phyloP scores from a whole-genome alignment of 2,113 vertebrate genomes.

The Myodes glareolus region DNA sequence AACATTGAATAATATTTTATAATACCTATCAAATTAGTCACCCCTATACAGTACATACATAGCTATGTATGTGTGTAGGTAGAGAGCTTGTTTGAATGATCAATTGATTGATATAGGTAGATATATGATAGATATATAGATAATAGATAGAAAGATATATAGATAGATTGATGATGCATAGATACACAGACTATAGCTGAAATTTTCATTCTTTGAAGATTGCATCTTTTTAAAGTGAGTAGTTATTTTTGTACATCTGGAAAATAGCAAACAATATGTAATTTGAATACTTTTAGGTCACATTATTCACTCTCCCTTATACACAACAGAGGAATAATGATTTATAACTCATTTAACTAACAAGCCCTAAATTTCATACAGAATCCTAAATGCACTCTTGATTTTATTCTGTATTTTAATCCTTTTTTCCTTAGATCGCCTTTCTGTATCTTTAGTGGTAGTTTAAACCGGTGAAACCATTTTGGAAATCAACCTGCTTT shows the following conservation, averaged over 20 bases:
- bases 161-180: background rate
- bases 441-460: background rate
- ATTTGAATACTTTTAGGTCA: background rate
- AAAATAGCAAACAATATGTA: background rate
- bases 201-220: background rate
- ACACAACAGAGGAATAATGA: background rate
- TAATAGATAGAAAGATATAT: background rate
- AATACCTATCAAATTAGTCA: background rate
- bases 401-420: background rate
- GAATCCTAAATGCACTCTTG: too few species aligned
- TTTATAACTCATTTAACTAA: too few species aligned
- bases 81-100: background rate
- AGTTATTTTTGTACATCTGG: background rate
- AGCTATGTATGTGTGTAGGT: background rate
- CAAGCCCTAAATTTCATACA: background rate
- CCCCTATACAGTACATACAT: accelerated
- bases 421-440: background rate
- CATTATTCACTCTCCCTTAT: background rate
- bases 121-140: background rate
- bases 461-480: background rate
- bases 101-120: background rate
- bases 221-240: background rate
- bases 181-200: background rate
- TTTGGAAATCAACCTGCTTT: background rate
- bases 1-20: background rate